Evolutionary conservation across 2,797 vertebrate species (phyloP).

Genomic region (Spheniscus humboldti): DNA sequence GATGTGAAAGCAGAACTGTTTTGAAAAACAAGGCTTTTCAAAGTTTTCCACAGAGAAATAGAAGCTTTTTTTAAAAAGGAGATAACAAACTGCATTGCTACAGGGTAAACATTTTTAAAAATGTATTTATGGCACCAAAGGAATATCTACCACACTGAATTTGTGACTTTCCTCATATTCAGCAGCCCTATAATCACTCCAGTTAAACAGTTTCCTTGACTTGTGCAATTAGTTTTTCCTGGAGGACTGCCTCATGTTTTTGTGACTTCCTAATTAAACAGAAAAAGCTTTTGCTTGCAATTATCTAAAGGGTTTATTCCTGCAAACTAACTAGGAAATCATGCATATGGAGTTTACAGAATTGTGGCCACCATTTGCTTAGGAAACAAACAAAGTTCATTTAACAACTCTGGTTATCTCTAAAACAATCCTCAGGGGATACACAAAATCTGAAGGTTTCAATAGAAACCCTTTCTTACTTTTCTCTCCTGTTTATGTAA

Average conservation of each 20-base stretch:
- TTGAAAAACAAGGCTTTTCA: background rate
- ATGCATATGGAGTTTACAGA: background rate
- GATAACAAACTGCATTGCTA: background rate
- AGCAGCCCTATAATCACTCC: background rate
- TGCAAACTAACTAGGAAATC: background rate
- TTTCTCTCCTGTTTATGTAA: background rate
- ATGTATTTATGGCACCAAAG: background rate
- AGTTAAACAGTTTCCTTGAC: background rate
- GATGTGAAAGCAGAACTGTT: background rate
- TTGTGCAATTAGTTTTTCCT: constrained; percentile 15
- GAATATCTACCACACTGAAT: background rate
- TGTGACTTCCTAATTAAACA: background rate
- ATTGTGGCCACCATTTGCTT: background rate
- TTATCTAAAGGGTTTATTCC: background rate
- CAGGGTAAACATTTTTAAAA: background rate
- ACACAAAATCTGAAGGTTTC: background rate
- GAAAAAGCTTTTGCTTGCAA: background rate
- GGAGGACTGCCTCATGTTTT: background rate
- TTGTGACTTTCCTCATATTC: constrained; percentile 4
- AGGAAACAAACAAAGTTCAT: background rate
- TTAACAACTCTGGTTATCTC: background rate
- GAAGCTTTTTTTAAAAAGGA: background rate
- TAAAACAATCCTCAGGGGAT: background rate
- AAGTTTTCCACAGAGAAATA: background rate
- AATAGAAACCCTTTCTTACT: background rate